These are phyloP conservation scores for Centropus unirufus DNA, from an alignment of 2,113 vertebrate species.

Conservation along the genomic window DNA sequence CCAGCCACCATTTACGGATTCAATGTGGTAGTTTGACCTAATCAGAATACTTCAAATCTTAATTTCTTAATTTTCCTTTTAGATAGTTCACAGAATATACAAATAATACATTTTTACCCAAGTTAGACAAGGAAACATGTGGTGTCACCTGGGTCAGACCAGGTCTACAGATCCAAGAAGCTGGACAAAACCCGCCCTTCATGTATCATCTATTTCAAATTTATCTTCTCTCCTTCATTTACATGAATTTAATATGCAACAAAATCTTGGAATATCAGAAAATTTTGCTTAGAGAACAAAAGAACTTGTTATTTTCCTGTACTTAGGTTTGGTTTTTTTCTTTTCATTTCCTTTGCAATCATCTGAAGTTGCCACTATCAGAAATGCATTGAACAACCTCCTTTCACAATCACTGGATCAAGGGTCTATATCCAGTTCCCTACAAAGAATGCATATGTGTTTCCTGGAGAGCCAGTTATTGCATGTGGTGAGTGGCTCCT, in stretches of 20 bases:
- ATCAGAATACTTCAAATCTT: slow-evolving; percentile 25
- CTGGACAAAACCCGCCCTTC: not conserved
- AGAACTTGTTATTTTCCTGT: not conserved
- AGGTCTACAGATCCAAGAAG: not conserved
- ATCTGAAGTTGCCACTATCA: not conserved
- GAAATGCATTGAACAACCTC: not conserved
- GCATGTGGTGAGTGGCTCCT: not conserved
- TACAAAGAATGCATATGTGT: not conserved
- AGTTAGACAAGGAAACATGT: not conserved
- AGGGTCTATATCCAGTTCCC: not conserved
- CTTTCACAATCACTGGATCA: not conserved
- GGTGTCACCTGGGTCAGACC: not conserved
- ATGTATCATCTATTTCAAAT: not conserved
- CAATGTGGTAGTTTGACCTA: slow-evolving; percentile 26
- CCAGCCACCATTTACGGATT: slow-evolving; percentile 43
- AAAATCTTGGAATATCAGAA: not conserved
- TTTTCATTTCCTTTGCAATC: not conserved
- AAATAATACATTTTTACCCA: slow-evolving; percentile 11
- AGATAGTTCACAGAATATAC: not conserved
- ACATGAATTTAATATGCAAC: not conserved
- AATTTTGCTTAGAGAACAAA: not conserved
- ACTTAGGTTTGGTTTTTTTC: not conserved
- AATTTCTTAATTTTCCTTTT: not conserved
- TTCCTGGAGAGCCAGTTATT: not conserved
- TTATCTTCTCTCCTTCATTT: not conserved